Conservation (phyloP, 1,140 invertebrate species). For the Caligus rogercresseyi region DNA sequence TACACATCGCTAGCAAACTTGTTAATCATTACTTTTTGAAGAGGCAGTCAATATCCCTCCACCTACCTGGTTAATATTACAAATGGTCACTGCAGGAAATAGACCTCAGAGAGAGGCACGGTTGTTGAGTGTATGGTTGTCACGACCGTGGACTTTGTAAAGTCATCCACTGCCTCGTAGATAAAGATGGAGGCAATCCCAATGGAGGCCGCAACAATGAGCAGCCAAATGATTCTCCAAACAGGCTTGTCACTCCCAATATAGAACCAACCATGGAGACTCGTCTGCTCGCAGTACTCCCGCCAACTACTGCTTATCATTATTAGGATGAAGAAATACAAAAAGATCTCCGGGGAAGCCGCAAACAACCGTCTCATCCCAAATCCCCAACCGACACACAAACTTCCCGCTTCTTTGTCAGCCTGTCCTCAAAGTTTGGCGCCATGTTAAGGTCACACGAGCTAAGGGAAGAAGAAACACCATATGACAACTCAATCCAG, state of each 20-base stretch:
- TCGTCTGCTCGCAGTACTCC: constrained; percentile 11
- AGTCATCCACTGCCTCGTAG: constrained; percentile 8
- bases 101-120: constrained; percentile 12
- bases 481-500: too few species aligned
- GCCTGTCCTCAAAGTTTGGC: too few species aligned
- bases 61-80: constrained; percentile 18
- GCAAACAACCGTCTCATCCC: too few species aligned
- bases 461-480: too few species aligned
- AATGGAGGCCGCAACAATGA: constrained; percentile 11
- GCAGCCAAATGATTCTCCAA: constrained; percentile 10
- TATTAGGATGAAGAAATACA: too few species aligned
- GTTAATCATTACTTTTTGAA: too few species aligned
- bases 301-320: not conserved
- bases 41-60: too few species aligned
- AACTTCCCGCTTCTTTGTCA: too few species aligned
- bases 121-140: constrained; percentile 14
- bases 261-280: constrained; percentile 15
- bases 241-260: not conserved
- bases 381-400: too few species aligned
- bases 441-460: too few species aligned
- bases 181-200: constrained; percentile 8
- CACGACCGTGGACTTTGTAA: constrained; percentile 4
- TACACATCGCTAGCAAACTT: too few species aligned
- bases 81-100: constrained; percentile 14
- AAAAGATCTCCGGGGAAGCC: too few species aligned